These are phyloP conservation scores for Gastrophysa polygoni DNA, from an alignment of 2,888 invertebrate species.

Conservation along the genomic window DNA sequence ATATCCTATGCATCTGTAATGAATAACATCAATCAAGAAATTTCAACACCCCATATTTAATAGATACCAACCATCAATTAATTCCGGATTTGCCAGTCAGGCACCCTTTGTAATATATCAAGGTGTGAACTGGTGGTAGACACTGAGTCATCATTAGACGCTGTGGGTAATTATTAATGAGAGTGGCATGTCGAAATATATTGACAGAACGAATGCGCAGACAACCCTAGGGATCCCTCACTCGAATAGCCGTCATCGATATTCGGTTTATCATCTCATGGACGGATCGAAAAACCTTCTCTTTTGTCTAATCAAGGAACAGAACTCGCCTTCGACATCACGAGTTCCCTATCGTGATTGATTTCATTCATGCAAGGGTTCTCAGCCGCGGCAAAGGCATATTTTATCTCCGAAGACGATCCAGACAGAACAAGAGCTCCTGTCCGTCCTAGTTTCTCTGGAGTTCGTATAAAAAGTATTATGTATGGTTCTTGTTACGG, in stretches of 20 bases:
- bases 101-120: not conserved
- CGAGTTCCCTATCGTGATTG: too few species aligned
- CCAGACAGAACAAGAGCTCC: constrained; percentile 10
- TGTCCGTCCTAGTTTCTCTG: too few species aligned
- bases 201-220: not conserved
- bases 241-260: too few species aligned
- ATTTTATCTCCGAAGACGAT: not conserved
- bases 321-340: too few species aligned
- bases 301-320: too few species aligned
- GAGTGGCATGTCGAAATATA: not conserved
- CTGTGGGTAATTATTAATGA: not conserved
- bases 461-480: too few species aligned
- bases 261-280: too few species aligned
- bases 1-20: constrained; percentile 22
- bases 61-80: constrained; percentile 26
- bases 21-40: constrained; percentile 29
- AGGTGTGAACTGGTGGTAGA: not conserved
- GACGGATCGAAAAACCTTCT: too few species aligned
- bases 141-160: not conserved
- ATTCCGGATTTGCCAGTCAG: constrained; percentile 22
- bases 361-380: too few species aligned
- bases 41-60: constrained; percentile 25
- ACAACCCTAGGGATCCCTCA: not conserved
- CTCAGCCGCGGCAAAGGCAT: too few species aligned
- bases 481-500: too few species aligned